Conservation (phyloP, 2,113 vertebrate genomes). For the Ciconia maguari region DNA sequence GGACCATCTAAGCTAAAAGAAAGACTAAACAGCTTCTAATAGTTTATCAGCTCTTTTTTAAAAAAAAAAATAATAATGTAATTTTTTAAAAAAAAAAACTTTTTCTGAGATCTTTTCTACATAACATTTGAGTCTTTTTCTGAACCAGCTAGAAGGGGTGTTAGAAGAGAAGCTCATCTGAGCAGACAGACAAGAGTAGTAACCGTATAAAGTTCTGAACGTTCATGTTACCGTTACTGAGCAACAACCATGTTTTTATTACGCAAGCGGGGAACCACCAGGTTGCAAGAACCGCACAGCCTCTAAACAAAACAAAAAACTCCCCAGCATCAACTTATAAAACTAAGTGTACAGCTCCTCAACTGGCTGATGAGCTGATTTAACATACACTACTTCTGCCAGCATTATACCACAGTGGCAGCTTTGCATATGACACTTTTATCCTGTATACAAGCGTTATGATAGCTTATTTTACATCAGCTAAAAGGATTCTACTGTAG, state of each 20-base stretch:
- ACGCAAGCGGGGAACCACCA: background rate
- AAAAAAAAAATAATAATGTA: background rate
- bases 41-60: background rate
- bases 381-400: background rate
- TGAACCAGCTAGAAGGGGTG: background rate
- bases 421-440: background rate
- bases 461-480: background rate
- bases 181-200: background rate
- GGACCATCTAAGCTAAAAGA: background rate
- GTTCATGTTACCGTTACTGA: background rate
- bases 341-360: background rate
- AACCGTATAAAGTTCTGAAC: background rate
- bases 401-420: background rate
- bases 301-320: background rate
- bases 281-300: background rate
- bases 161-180: background rate
- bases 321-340: background rate
- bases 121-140: background rate
- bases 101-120: background rate
- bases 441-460: rapidly evolving
- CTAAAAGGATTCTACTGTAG: background rate
- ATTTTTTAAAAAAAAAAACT: background rate
- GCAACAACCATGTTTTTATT: background rate
- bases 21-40: background rate
- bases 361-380: background rate